phyloP scores from a whole-genome alignment of 1,140 invertebrate species.

The Heliconius hermathena region DNA sequence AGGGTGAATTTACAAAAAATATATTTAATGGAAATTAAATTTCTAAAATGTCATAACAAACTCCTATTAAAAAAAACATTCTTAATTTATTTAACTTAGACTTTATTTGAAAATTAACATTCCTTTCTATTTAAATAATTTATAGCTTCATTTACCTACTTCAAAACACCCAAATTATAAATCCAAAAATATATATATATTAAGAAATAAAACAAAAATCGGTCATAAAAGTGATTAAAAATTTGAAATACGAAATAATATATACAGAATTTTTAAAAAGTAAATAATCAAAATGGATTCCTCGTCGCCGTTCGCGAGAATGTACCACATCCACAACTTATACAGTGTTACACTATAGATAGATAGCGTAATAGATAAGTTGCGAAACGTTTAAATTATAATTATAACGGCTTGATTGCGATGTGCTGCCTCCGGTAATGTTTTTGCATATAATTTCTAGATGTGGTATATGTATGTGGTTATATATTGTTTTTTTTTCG shows the following conservation, averaged over 20 bases:
- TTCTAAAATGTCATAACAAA: too few relatives aligned
- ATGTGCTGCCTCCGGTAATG: slow-evolving; percentile 31
- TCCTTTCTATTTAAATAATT: too few relatives aligned
- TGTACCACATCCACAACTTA: not conserved
- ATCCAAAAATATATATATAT: not conserved
- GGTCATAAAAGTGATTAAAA: not conserved
- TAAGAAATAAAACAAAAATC: not conserved
- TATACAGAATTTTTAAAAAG: not conserved
- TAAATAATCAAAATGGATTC: too few relatives aligned
- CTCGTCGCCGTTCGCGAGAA: not conserved
- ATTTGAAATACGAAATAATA: not conserved
- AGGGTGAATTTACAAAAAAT: too few relatives aligned
- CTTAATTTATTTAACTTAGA: too few relatives aligned
- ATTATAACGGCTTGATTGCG: slow-evolving; percentile 35
- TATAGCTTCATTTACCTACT: too few relatives aligned
- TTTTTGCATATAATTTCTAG: slow-evolving; percentile 10
- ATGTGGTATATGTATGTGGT: not conserved
- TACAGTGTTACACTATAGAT: slow-evolving; percentile 18
- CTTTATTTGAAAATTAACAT: too few relatives aligned
- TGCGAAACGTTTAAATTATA: slow-evolving; percentile 38
- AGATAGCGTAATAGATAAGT: slow-evolving; percentile 37
- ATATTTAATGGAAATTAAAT: too few relatives aligned
- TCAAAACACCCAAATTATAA: not conserved
- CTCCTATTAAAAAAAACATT: too few relatives aligned
- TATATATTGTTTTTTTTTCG: not conserved